phyloP scores from a whole-genome alignment of 2,888 invertebrate genomes.

The Eilema sororculum region DNA sequence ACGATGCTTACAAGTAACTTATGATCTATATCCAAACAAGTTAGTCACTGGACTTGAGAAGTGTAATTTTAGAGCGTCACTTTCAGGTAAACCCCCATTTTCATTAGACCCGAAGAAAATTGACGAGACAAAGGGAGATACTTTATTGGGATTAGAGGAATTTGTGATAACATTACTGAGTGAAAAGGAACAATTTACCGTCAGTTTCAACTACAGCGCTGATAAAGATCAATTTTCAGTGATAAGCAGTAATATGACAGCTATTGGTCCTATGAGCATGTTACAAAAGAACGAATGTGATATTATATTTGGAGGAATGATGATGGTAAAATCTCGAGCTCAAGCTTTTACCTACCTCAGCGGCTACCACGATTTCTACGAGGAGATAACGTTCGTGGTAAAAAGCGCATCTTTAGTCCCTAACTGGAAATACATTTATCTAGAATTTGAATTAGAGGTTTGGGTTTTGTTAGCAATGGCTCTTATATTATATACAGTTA shows the following conservation, averaged over 20 bases:
- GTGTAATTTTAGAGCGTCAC: constrained; percentile 59
- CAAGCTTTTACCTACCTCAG: constrained; percentile 49
- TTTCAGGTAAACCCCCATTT: constrained; percentile 52
- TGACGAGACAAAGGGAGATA: constrained; percentile 9
- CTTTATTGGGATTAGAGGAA: constrained; percentile 44
- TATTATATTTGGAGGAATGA: constrained; percentile 38
- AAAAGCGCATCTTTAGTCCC: constrained; percentile 44
- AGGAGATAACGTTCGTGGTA: constrained; percentile 55
- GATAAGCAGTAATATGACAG: constrained; percentile 25
- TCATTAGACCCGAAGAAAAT: constrained; percentile 49
- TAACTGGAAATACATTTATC: constrained; percentile 50
- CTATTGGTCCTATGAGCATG: constrained; percentile 23
- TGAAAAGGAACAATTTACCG: constrained; percentile 38
- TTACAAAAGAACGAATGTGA: constrained; percentile 42
- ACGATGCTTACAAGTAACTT: constrained; percentile 47
- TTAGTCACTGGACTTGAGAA: constrained; percentile 54
- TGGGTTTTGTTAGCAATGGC: constrained; percentile 42
- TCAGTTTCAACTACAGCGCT: constrained; percentile 34
- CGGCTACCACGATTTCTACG: constrained; percentile 24
- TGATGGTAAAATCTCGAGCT: constrained; percentile 22
- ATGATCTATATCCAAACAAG: constrained; percentile 54
- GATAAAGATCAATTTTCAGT: constrained; percentile 23
- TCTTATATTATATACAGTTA: constrained; percentile 22
- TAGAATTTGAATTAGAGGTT: constrained; percentile 53
- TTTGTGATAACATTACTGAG: constrained; percentile 33